Base-by-base conservation (phyloP, 1,140 invertebrate species). In the Drosophila sp. region DNA sequence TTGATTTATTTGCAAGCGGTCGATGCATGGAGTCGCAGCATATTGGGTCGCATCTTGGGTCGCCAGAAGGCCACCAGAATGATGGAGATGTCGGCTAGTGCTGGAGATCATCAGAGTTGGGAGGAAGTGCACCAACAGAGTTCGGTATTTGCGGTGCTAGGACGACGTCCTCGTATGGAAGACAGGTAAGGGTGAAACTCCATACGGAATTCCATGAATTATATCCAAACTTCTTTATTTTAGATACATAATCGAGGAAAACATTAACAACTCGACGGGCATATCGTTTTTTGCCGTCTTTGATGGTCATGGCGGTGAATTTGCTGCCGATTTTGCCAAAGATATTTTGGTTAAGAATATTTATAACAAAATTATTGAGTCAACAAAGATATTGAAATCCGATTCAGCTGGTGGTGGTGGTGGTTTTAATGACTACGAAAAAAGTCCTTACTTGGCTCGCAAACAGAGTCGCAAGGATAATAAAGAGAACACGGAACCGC, bases 251-350 rank as follows among this genome's bases (percentile, higher is more conserved):
- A 94, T 97, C 35, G 95, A 96, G 70, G 94, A 96, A 90, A 95
- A 97, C 83, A 95, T 96, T 33, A 95, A 95, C 80, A 93, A 95
- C 66, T 86, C 82, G 47, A 95, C 95, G 25, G 95, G 95, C 29
- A 95, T 98, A 60, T 96, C 96, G 1, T 93, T 98, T 55, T 98
- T 97, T 93, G 97, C 97, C 41, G 95, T 98, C 63, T 98, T 98
- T 92, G 98, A 99, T 94, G 98, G 98, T 0, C 98, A 99, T 92
- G 98, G 98, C 62, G 98, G 98, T 58, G 96, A 98, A 93, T 98
- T 98, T 94, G 97, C 97, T 60, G 97, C 97, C 10, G 96, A 98
- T 85, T 98, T 97, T 93, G 97, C 96, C 23, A 95, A 96, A 90
- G 96, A 97, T 79, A 95, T 96, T 72, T 93, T 97, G 10, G 94